These are phyloP conservation scores for Enteromius viviparus DNA, from an alignment of 2,797 vertebrate genomes.

Conservation along the genomic window DNA sequence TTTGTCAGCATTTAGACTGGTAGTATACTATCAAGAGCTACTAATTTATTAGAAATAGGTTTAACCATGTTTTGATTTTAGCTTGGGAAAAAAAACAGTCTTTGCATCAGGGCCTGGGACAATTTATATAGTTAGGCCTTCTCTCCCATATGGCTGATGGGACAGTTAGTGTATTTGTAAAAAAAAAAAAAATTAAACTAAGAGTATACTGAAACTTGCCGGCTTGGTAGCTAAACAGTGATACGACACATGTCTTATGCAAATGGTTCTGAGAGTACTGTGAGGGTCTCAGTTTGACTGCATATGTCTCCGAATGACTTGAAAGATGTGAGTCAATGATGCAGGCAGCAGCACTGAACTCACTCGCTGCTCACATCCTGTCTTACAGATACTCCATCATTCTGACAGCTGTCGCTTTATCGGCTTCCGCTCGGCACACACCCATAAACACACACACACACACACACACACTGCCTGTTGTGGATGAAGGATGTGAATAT, in stretches of 20 bases:
- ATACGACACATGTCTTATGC: neutral
- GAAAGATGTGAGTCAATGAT: conserved; percentile 44
- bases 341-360: conserved; percentile 42
- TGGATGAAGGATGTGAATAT: conserved; percentile 13
- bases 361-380: conserved; percentile 27
- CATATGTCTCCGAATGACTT: conserved; percentile 25
- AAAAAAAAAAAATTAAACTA: neutral
- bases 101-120: neutral
- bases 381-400: conserved; percentile 47
- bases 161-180: neutral
- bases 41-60: conserved; percentile 2
- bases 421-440: conserved; percentile 15
- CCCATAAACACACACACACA: conserved; percentile 5
- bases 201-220: neutral
- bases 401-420: conserved; percentile 47
- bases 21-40: neutral
- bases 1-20: conserved; percentile 8
- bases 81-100: neutral
- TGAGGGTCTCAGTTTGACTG: conserved; percentile 31
- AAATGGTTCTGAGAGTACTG: conserved; percentile 14
- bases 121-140: neutral
- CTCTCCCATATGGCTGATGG: neutral
- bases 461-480: conserved; percentile 25
- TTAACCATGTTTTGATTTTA: conserved; percentile 8
- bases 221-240: neutral